Evolutionary conservation across 2,888 invertebrate species (phyloP).

Genomic region (Thymelicus sylvestris): DNA sequence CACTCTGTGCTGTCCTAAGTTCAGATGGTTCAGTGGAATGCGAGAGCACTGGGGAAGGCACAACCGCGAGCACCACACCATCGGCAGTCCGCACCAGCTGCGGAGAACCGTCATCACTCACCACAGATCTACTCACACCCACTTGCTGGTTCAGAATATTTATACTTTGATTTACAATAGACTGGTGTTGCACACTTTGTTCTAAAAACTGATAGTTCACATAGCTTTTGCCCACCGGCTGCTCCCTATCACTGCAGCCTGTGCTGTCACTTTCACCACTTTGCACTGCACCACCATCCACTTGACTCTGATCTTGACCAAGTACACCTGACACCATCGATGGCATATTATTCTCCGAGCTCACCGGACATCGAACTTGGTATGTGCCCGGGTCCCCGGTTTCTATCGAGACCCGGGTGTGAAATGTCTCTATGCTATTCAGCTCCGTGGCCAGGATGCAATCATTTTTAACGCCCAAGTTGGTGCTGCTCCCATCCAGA

Average conservation of each 20-base stretch:
- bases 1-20: constrained; percentile 68
- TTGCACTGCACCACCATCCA: constrained; percentile 68
- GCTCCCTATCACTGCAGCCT: constrained; percentile 69
- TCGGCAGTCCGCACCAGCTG: constrained; percentile 78
- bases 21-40: constrained; percentile 61
- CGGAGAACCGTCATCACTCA: constrained; percentile 64
- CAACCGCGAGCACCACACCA: constrained; percentile 77
- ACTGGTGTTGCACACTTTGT: constrained; percentile 81
- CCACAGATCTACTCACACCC: constrained; percentile 69
- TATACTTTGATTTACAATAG: constrained; percentile 81
- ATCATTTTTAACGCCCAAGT: constrained; percentile 59
- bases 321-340: constrained; percentile 63
- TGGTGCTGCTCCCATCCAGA: constrained; percentile 50
- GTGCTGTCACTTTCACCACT: constrained; percentile 62
- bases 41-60: constrained; percentile 63
- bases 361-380: constrained; percentile 65
- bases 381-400: constrained; percentile 63
- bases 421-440: constrained; percentile 64
- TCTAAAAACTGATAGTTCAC: constrained; percentile 83
- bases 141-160: constrained; percentile 82
- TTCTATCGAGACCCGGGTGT: constrained; percentile 60
- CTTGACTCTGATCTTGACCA: constrained; percentile 65
- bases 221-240: constrained; percentile 70
- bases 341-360: constrained; percentile 66
- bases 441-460: constrained; percentile 57